A percentile compares a stretch with the other conserved stretches of the same genome.
Evolutionary conservation across 2,888 invertebrate genomes (phyloP).

Genomic region (Synanthedon myopaeformis): DNA sequence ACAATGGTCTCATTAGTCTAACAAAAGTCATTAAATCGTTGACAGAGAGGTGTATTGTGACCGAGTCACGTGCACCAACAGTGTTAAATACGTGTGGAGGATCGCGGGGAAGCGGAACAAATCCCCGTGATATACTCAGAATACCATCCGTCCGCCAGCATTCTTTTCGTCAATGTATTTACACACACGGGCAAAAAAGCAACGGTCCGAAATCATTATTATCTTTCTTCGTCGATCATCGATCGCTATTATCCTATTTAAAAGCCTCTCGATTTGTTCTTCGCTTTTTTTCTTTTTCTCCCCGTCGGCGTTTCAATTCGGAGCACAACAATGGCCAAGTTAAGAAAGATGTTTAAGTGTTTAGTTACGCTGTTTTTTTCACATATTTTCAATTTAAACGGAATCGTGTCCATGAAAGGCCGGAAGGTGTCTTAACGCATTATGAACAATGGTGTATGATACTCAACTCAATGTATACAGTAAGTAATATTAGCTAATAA

Average conservation of each 20-base stretch:
- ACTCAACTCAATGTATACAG: slow-evolving; percentile 17
- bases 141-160: slow-evolving; percentile 39
- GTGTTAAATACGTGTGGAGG: slow-evolving; percentile 65
- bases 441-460: slow-evolving; percentile 52
- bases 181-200: slow-evolving; percentile 46
- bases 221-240: slow-evolving; percentile 66
- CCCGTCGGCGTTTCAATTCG: slow-evolving; percentile 60
- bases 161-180: slow-evolving; percentile 46
- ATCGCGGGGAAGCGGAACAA: slow-evolving; percentile 64
- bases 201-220: slow-evolving; percentile 62
- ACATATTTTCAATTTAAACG: slow-evolving; percentile 65
- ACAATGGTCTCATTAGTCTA: slow-evolving; percentile 61
- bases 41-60: slow-evolving; percentile 45
- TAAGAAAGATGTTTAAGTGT: slow-evolving; percentile 70
- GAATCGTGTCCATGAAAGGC: slow-evolving; percentile 59
- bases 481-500: background rate
- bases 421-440: slow-evolving; percentile 67
- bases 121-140: slow-evolving; percentile 50
- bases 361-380: slow-evolving; percentile 69
- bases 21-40: slow-evolving; percentile 59
- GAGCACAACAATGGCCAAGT: slow-evolving; percentile 56
- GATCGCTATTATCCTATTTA: slow-evolving; percentile 69
- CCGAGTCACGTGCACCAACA: slow-evolving; percentile 55
- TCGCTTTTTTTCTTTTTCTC: slow-evolving; percentile 51
- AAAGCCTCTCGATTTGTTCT: slow-evolving; percentile 69